A percentile compares a stretch with the other conserved stretches of the same genome.
Evolutionary conservation across 2,888 invertebrate species (phyloP).

Genomic region (Netelia inedita): DNA sequence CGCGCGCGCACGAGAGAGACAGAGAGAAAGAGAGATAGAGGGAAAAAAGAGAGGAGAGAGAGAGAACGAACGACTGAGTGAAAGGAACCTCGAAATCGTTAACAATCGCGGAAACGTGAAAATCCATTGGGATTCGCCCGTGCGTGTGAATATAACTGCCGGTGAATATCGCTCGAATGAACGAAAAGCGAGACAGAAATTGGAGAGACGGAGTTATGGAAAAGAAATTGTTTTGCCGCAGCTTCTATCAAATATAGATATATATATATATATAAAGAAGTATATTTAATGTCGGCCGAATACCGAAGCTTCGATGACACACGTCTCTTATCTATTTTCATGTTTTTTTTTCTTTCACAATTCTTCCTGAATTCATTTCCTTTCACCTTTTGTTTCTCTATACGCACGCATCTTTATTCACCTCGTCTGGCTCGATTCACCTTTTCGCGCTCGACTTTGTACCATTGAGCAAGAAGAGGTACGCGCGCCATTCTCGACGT

Average conservation of each 20-base stretch:
- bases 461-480: constrained; percentile 53
- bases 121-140: constrained; percentile 81
- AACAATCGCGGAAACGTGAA: constrained; percentile 80
- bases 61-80: constrained; percentile 57
- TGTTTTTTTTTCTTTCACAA: not conserved
- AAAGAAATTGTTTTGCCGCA: constrained; percentile 16
- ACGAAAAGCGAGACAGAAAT: constrained; percentile 58
- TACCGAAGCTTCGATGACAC: constrained; percentile 20
- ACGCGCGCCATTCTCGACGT: constrained; percentile 30
- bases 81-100: constrained; percentile 78
- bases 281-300: constrained; percentile 38
- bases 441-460: constrained; percentile 55
- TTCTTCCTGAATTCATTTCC: constrained; percentile 31
- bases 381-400: constrained; percentile 36
- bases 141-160: constrained; percentile 83
- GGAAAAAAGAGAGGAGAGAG: not conserved
- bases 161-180: constrained; percentile 68
- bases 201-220: constrained; percentile 39
- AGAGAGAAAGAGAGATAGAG: not conserved
- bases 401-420: constrained; percentile 29
- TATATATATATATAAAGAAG: not conserved
- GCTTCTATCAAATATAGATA: not conserved
- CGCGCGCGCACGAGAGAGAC: not conserved
- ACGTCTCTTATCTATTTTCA: constrained; percentile 27
- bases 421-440: constrained; percentile 38